Conservation (phyloP, 2,888 invertebrate genomes). For the Ochropleura leucogaster region DNA sequence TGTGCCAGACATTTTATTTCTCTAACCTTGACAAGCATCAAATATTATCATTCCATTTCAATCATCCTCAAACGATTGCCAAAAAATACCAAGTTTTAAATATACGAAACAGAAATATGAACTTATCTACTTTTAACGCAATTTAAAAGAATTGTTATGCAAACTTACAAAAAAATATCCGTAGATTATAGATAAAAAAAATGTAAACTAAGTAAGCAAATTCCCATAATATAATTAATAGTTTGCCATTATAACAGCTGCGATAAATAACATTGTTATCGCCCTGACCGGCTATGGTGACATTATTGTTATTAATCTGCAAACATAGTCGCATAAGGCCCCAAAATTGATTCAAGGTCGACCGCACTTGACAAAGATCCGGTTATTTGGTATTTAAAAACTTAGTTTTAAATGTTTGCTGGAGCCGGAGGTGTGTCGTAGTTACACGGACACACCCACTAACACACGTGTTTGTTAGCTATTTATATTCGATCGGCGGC, state of each 20-base stretch:
- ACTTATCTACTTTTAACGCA: no score
- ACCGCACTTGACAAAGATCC: constrained; percentile 15
- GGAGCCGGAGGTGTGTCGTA: constrained; percentile 56
- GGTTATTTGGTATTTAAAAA: constrained; percentile 31
- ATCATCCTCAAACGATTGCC: neutral
- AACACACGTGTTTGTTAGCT: constrained; percentile 16
- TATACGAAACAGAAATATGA: neutral
- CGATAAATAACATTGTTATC: constrained; percentile 29
- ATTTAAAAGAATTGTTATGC: neutral
- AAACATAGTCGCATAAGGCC: constrained; percentile 21
- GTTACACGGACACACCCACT: constrained; percentile 46
- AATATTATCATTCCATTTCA: neutral
- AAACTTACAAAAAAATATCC: neutral
- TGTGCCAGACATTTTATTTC: constrained; percentile 1
- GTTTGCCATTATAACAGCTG: neutral
- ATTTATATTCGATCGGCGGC: constrained; percentile 36
- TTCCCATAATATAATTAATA: constrained; percentile 1
- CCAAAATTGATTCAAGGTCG: constrained; percentile 35
- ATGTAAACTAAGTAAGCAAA: neutral
- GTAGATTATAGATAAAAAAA: neutral
- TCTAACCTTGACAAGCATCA: neutral
- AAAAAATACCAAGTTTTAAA: neutral
- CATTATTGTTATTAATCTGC: constrained; percentile 22
- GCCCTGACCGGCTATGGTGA: constrained; percentile 3
- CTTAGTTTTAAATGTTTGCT: neutral